phyloP scores from a whole-genome alignment of 2,113 vertebrate species.

The Numenius arquata region DNA sequence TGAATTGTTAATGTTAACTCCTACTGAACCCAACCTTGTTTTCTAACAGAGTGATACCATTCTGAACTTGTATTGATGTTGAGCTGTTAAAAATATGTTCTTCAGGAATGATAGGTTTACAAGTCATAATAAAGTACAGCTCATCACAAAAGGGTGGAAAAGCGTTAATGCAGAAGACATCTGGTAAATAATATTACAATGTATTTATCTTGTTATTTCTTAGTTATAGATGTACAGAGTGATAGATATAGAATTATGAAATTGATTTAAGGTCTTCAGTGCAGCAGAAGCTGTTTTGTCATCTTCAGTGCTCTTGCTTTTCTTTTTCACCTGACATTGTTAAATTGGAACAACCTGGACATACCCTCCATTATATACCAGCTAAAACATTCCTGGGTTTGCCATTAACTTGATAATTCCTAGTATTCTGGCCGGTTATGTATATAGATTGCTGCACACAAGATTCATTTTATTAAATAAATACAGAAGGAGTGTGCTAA shows the following conservation, averaged over 20 bases:
- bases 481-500: not conserved
- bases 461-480: not conserved
- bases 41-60: constrained; percentile 27
- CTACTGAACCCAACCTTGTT: constrained; percentile 57
- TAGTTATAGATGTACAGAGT: not conserved
- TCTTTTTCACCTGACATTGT: not conserved
- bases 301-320: not conserved
- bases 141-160: not conserved
- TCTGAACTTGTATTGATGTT: not conserved
- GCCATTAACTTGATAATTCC: not conserved
- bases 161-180: not conserved
- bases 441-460: not conserved
- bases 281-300: not conserved
- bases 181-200: not conserved
- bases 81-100: not conserved
- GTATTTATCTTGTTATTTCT: constrained; percentile 11
- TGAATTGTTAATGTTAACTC: constrained; percentile 75
- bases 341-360: not conserved
- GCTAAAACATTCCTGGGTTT: not conserved
- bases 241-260: not conserved
- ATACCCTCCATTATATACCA: not conserved
- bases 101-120: not conserved
- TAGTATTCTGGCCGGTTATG: not conserved
- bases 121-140: not conserved
- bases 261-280: not conserved